phyloP scores from a whole-genome alignment of 2,888 invertebrate species.

The Anagyrus pseudococci region DNA sequence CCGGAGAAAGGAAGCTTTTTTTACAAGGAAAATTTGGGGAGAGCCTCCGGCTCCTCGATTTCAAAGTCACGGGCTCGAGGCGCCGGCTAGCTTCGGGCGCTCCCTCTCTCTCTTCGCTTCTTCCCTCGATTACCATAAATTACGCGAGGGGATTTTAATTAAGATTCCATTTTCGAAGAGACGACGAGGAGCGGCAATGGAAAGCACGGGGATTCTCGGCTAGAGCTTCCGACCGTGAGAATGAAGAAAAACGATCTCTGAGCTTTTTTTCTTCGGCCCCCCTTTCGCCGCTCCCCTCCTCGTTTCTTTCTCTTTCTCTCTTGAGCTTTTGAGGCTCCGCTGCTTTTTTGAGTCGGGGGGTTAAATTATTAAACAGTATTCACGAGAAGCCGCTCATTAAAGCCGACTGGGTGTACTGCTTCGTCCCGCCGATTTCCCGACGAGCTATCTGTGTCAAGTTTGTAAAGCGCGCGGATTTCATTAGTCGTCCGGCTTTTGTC shows the following conservation, averaged over 20 bases:
- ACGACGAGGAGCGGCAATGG: background rate
- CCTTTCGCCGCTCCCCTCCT: too few relatives aligned
- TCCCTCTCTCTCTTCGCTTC: constrained; percentile 10
- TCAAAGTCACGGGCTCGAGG: too few relatives aligned
- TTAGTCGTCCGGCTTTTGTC: background rate
- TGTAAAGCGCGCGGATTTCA: background rate
- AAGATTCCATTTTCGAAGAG: constrained; percentile 37
- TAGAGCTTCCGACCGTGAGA: background rate
- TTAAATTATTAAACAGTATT: constrained; percentile 15
- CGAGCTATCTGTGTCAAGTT: background rate
- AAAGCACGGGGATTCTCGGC: constrained; percentile 12
- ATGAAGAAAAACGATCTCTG: background rate
- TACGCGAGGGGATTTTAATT: constrained; percentile 41
- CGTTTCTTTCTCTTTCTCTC: too few relatives aligned
- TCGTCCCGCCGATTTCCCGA: background rate
- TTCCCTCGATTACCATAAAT: constrained; percentile 42
- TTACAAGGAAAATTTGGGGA: too few relatives aligned
- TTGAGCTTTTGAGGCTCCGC: constrained; percentile 2
- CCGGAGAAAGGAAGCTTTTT: too few relatives aligned
- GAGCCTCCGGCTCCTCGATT: too few relatives aligned
- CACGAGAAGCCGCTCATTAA: constrained; percentile 3
- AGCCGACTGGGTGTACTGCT: background rate
- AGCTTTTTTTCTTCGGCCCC: too few relatives aligned
- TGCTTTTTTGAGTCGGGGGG: background rate
- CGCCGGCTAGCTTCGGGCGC: too few relatives aligned